phyloP scores from a whole-genome alignment of 2,113 vertebrate species.

The Pseudois nayaur region DNA sequence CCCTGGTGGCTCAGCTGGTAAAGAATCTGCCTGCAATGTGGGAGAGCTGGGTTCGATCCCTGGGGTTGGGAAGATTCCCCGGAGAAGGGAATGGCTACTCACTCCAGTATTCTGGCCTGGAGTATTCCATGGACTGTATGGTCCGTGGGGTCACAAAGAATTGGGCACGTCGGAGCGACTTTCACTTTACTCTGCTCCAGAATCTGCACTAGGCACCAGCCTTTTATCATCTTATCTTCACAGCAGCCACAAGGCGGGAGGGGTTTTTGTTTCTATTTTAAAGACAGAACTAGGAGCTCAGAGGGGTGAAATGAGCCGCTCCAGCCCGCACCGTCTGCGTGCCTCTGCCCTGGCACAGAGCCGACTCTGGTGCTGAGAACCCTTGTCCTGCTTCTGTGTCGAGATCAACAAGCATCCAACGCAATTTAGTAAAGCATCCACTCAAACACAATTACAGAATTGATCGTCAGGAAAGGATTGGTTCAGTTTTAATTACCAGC shows the following conservation, averaged over 20 bases:
- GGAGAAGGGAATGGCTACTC: not conserved
- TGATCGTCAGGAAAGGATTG: not conserved
- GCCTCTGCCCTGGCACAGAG: fast-evolving
- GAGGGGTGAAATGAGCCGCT: fast-evolving
- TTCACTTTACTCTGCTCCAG: not conserved
- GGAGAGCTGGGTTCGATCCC: not conserved
- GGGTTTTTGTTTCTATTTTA: not conserved
- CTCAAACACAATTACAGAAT: not conserved
- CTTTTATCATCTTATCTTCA: not conserved
- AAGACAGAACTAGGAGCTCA: not conserved
- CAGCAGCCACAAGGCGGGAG: fast-evolving
- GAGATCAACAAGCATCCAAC: too few relatives aligned
- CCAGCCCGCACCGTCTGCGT: fast-evolving
- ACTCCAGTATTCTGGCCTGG: not conserved
- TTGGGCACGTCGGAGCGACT: fast-evolving
- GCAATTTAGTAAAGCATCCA: not conserved
- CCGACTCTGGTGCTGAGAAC: fast-evolving
- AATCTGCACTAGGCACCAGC: fast-evolving
- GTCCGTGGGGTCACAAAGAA: not conserved
- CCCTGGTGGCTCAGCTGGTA: not conserved
- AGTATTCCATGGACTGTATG: not conserved
- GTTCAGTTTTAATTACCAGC: not conserved
- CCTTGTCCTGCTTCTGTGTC: fast-evolving
- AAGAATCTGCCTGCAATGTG: not conserved
- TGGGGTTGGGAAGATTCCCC: not conserved